Evolutionary conservation across 2,113 vertebrate species (phyloP), one percentile per base, ranked within the genome.

Genomic region (Indicator maculatus): DNA sequence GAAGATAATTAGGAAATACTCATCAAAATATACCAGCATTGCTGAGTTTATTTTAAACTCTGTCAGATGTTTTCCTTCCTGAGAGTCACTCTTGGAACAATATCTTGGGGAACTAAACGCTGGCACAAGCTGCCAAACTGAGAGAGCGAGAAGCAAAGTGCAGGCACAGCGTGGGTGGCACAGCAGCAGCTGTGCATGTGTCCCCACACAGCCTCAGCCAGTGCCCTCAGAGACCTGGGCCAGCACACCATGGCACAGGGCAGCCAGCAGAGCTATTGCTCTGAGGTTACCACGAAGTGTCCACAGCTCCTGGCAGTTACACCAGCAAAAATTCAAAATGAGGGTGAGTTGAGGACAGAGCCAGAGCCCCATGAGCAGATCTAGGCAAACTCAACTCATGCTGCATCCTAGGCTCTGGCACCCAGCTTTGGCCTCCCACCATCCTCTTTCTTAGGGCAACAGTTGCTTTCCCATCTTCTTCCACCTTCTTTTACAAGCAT

Each of bases 21-120:
- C 86, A 86, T 92, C 89, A 84, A 90, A 95, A 80, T 84, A 93
- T 58, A 76, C 45, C 79, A 88, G 74, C 59, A 58, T 28, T 67
- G 69, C 74, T 39, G 93, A 87, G 78, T 90, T 93, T 93, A 87
- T 53, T 53, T 58, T 93, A 90, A 93, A 87, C 83, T 89, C 82
- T 59, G 73, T 84, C 83, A 84, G 87, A 90, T 84, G 78, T 90
- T 95, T 87, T 84, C 41, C 93, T 90, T 88, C 93, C 90, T 76
- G 78, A 90, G 63, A 87, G 83, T 87, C 90, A 87, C 39, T 84
- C 86, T 92, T 89, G 87, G 87, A 94, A 87, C 86, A 90, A 83
- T 67, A 84, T 90, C 76, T 82, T 3, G 0, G 73, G 39, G 83
- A 92, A 61, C 74, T 80, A 28, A 87, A 66, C 1, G 16, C 45